Evolutionary conservation across 2,888 invertebrate genomes (phyloP).

Genomic region (Perithous albicinctus): DNA sequence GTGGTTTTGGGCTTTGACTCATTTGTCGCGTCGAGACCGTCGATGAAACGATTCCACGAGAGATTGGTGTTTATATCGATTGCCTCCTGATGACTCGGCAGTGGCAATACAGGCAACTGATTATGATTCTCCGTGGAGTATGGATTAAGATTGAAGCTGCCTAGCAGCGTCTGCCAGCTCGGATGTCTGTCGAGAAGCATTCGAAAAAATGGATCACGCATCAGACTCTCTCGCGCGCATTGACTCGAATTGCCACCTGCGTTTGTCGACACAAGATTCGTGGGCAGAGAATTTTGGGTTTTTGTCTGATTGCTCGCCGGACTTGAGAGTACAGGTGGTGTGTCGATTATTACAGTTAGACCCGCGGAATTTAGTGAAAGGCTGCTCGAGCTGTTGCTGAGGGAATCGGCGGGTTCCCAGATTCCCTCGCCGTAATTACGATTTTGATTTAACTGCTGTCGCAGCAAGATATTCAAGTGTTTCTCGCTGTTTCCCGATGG

Average conservation of each 20-base stretch:
- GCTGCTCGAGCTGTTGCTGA: conserved; percentile 85
- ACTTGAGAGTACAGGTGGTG: conserved; percentile 80
- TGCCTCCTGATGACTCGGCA: conserved; percentile 87
- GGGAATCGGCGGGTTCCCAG: conserved; percentile 83
- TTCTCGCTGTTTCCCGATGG: conserved; percentile 79
- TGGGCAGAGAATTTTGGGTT: conserved; percentile 76
- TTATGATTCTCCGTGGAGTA: conserved; percentile 73
- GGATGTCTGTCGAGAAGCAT: conserved; percentile 80
- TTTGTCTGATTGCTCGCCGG: conserved; percentile 76
- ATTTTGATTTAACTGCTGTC: conserved; percentile 77
- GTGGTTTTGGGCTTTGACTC: conserved; percentile 86
- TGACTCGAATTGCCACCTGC: conserved; percentile 86
- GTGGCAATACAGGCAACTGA: conserved; percentile 79
- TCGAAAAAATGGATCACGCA: conserved; percentile 80
- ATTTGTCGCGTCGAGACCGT: conserved; percentile 86
- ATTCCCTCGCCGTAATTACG: conserved; percentile 71
- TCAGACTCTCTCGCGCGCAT: conserved; percentile 81
- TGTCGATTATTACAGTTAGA: conserved; percentile 83
- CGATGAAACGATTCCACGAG: conserved; percentile 87
- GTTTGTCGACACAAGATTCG: conserved; percentile 75
- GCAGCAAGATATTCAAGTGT: conserved; percentile 80
- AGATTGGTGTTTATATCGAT: conserved; percentile 86
- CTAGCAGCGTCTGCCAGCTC: conserved; percentile 78
- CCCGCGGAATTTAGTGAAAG: conserved; percentile 85
- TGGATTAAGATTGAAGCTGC: conserved; percentile 74